Base-by-base conservation (phyloP, 2,113 vertebrate species). In the Peromyscus californicus region DNA sequence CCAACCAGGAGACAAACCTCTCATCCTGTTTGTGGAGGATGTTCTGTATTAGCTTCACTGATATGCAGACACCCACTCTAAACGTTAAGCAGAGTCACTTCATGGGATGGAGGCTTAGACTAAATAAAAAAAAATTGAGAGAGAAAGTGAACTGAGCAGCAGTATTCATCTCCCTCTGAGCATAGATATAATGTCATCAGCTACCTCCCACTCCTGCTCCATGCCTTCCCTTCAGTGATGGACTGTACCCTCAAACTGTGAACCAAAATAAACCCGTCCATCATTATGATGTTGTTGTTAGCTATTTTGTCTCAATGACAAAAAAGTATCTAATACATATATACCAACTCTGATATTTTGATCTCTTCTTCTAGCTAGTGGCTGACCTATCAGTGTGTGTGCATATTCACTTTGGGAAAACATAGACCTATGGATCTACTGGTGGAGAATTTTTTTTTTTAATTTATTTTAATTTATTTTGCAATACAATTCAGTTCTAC, bases 341-440 rank as follows among this genome's bases (percentile, higher is more conserved):
- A 65, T 3, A 12, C 5, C 21, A 10, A 22, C 21, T 75, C 36
- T 33, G 29, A 54, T 86, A 54, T 61, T 76, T 88, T 45, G 15
- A 83, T 91, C 10, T 69, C 1, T 63, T 69, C 0, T 63, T 75
- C 70, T 54, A 31, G 21, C 24, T 74, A 24, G 12, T 4, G 15
- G 31, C 59, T 31, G 48, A 0, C 0, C 17, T 11, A 59, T 9
- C 2, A n/a, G 33, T 15, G 7, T 4, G 21, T 36, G 26, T 4
- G 19, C 11, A 48, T 7, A 48, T 3, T 31, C 24, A 69, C 39
- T 65, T 69, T 48, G 8, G 57, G 67, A 33, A 78, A 51, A 82
- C 0, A 0, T 10, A 16, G 78, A 29, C 16, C 36, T 11, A 16
- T 10, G 1, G 7, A 85, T 75, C 42, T 48, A 17, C 7, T 24